phyloP scores from a whole-genome alignment of 1,140 invertebrate species.

The Zaprionus gabonicus region DNA sequence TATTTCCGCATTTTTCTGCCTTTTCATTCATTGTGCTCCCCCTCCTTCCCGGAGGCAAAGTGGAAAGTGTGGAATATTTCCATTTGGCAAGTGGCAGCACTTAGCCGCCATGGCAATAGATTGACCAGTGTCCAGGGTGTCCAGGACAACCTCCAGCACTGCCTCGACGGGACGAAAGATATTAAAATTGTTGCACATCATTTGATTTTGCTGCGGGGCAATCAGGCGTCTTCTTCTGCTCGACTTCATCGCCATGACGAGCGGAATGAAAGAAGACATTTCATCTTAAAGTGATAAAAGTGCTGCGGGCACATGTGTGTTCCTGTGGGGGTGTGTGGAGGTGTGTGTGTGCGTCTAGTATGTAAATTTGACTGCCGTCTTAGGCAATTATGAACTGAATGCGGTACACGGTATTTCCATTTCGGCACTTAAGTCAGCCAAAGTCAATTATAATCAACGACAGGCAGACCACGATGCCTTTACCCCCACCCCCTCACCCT shows the following conservation, averaged over 20 bases:
- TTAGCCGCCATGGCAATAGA: constrained; percentile 65
- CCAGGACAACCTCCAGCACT: constrained; percentile 43
- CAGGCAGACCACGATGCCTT: background rate
- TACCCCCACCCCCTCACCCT: background rate
- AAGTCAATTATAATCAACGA: constrained; percentile 82
- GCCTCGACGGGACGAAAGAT: constrained; percentile 31
- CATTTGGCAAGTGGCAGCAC: constrained; percentile 26
- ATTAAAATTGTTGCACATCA: constrained; percentile 76
- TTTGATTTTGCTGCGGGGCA: constrained; percentile 51
- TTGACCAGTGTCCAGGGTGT: constrained; percentile 62
- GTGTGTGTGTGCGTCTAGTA: background rate
- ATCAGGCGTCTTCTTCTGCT: constrained; percentile 39
- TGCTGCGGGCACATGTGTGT: constrained; percentile 20
- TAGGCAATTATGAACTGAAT: constrained; percentile 52
- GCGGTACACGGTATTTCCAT: constrained; percentile 73
- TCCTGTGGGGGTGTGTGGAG: constrained; percentile 2
- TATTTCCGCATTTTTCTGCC: constrained; percentile 15
- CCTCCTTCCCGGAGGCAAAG: background rate
- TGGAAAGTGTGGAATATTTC: constrained; percentile 11
- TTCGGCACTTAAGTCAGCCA: constrained; percentile 79
- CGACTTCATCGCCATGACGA: constrained; percentile 23
- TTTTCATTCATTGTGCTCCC: background rate
- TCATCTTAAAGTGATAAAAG: constrained; percentile 37
- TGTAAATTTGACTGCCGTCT: constrained; percentile 36
- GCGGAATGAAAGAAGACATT: background rate